Evolutionary conservation across 2,113 vertebrate species (phyloP).

Genomic region (Mellivora capensis): DNA sequence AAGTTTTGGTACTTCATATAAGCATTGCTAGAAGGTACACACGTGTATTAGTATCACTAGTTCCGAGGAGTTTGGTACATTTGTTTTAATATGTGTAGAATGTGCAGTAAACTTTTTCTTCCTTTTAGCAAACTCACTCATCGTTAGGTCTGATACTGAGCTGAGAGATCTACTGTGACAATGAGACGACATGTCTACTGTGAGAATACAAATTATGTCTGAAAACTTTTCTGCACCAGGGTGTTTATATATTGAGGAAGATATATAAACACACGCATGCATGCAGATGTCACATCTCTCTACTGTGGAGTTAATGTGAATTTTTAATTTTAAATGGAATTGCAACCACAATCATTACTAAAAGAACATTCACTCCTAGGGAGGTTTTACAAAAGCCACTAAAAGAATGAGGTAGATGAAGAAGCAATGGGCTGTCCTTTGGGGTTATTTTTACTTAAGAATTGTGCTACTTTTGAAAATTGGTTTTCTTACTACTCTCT

Average conservation of each 20-base stretch:
- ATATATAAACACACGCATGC: constrained; percentile 68
- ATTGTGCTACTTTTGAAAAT: constrained; percentile 52
- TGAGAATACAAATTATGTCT: constrained; percentile 77
- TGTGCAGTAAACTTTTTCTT: neutral
- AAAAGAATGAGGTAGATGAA: constrained; percentile 43
- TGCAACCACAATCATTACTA: constrained; percentile 69
- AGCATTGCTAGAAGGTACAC: constrained; percentile 61
- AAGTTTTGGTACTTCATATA: neutral
- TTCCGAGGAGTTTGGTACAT: constrained; percentile 40
- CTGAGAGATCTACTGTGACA: constrained; percentile 83
- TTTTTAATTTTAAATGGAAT: constrained; percentile 55
- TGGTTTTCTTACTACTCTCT: constrained; percentile 41
- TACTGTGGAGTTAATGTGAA: constrained; percentile 68
- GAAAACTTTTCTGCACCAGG: constrained; percentile 71
- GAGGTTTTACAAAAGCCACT: constrained; percentile 61
- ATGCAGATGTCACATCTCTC: constrained; percentile 60
- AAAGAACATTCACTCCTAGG: constrained; percentile 50
- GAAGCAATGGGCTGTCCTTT: constrained; percentile 49
- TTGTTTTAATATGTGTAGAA: constrained; percentile 35
- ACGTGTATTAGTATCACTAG: neutral
- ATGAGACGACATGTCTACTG: constrained; percentile 81
- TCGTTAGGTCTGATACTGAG: constrained; percentile 55
- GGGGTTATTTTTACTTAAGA: constrained; percentile 57
- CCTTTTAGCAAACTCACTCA: neutral
- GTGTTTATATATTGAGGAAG: constrained; percentile 78